These are phyloP conservation scores for Lepus europaeus DNA, from an alignment of 2,113 vertebrate species.

Conservation along the genomic window DNA sequence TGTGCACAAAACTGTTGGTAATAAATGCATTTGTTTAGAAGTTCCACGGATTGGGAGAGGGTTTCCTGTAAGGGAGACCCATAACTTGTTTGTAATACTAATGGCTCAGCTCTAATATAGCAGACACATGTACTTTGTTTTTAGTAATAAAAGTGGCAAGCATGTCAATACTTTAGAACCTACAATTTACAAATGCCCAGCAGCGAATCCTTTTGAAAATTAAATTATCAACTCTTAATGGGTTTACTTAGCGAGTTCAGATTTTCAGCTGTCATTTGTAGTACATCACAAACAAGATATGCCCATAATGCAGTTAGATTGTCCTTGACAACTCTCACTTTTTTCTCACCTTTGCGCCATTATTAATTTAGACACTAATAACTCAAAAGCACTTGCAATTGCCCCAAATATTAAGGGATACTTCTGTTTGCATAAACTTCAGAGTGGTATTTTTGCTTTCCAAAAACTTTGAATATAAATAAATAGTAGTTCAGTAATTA, in stretches of 20 bases:
- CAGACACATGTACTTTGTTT: neutral
- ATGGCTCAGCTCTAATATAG: neutral
- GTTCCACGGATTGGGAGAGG: neutral
- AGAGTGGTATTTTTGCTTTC: neutral
- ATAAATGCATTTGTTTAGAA: neutral
- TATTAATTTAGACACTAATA: constrained; percentile 5
- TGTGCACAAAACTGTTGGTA: neutral
- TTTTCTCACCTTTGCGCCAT: neutral
- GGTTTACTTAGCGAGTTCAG: neutral
- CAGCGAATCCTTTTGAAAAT: constrained; percentile 39
- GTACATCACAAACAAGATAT: neutral
- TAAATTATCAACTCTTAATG: neutral
- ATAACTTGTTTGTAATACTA: neutral
- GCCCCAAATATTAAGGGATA: neutral
- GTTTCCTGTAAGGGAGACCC: neutral
- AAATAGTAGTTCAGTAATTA: constrained; percentile 50
- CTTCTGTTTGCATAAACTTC: neutral
- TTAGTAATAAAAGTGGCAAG: neutral
- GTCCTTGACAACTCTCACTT: neutral
- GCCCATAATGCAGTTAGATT: neutral
- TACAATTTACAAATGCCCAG: neutral
- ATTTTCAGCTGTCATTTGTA: neutral
- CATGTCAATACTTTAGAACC: neutral
- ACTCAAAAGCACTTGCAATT: neutral
- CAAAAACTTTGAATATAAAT: constrained; percentile 1